Conservation (phyloP, 2,888 invertebrate species). For the Lasius platythorax region DNA sequence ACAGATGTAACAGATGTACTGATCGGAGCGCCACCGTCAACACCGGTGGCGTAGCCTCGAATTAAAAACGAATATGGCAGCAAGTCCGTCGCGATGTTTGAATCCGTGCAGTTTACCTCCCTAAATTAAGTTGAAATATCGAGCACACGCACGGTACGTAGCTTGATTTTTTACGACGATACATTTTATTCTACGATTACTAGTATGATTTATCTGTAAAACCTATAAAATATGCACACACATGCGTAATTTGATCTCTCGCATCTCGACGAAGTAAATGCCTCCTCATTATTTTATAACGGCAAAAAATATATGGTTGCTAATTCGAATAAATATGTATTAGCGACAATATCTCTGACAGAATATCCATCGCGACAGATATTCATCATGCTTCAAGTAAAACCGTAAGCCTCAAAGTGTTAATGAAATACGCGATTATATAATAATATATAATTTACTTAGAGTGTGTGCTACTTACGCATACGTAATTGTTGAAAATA, state of each 20-base stretch:
- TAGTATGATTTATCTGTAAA: neutral
- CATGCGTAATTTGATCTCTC: neutral
- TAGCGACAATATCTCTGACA: neutral
- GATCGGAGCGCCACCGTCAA: constrained; percentile 24
- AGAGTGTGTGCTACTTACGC: neutral
- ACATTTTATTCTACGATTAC: neutral
- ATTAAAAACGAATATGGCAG: constrained; percentile 10
- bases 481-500: neutral
- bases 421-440: neutral
- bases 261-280: neutral
- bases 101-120: neutral
- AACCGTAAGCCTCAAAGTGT: neutral
- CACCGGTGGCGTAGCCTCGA: neutral
- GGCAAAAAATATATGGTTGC: neutral
- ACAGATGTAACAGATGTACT: neutral
- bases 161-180: neutral
- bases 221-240: neutral
- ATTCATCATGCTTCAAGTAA: neutral
- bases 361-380: neutral
- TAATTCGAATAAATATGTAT: neutral
- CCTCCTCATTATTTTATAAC: neutral
- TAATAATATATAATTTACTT: neutral
- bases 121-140: neutral
- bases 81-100: neutral
- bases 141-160: neutral